Conservation (phyloP, 2,888 invertebrate species). For the Mythimna vitellina region DNA sequence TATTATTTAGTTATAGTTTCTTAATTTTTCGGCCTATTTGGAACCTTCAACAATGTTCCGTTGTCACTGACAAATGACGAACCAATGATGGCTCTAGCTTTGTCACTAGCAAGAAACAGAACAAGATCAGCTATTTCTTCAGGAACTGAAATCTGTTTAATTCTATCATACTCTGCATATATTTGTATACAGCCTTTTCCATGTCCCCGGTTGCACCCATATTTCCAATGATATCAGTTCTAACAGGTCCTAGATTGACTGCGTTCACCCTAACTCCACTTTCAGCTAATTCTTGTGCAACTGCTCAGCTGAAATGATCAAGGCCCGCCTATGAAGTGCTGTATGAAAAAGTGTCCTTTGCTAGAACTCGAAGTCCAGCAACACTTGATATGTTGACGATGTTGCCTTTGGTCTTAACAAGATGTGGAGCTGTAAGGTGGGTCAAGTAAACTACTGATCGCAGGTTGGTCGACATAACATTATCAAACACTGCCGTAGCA, state of each 20-base stretch:
- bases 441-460: constrained; percentile 54
- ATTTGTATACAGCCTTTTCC: constrained; percentile 12
- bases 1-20: not conserved
- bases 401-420: constrained; percentile 83
- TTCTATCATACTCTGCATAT: constrained; percentile 2
- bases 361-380: constrained; percentile 2
- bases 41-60: constrained; percentile 35
- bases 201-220: constrained; percentile 11
- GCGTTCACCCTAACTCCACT: constrained; percentile 93
- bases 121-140: constrained; percentile 69
- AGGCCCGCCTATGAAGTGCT: constrained; percentile 64
- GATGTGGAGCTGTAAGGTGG: constrained; percentile 59
- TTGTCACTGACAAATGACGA: constrained; percentile 55
- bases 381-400: constrained; percentile 92
- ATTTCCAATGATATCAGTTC: constrained; percentile 38
- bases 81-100: constrained; percentile 66
- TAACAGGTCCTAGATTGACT: constrained; percentile 63
- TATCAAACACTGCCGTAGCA: constrained; percentile 47
- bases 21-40: no score
- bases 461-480: constrained; percentile 49
- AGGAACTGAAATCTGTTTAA: constrained; percentile 49
- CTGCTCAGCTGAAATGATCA: constrained; percentile 63
- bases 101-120: constrained; percentile 66
- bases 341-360: constrained; percentile 38
- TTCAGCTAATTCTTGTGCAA: constrained; percentile 92